phyloP scores from a whole-genome alignment of 2,113 vertebrate species.

The Cynocephalus volans region DNA sequence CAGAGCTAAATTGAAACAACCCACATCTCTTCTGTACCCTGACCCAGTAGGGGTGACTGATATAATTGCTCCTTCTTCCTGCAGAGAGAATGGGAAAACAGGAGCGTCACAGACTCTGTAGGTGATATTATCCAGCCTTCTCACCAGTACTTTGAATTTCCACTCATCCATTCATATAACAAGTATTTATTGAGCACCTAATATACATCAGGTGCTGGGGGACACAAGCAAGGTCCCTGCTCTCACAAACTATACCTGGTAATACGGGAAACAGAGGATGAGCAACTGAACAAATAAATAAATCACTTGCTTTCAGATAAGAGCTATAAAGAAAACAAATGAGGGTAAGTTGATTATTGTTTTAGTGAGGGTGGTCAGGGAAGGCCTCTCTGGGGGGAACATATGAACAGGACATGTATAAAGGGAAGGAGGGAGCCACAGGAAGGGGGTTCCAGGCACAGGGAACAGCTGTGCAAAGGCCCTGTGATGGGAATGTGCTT shows the following conservation, averaged over 20 bases:
- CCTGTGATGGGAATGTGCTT: not conserved
- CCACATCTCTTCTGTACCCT: not conserved
- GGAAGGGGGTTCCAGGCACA: not conserved
- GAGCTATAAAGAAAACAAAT: conserved; percentile 16
- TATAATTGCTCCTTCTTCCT: conserved; percentile 47
- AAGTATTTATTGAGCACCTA: not conserved
- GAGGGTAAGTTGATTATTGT: not conserved
- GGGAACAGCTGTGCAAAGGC: not conserved
- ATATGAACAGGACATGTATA: not conserved
- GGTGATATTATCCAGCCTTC: not conserved
- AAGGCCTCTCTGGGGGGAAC: not conserved
- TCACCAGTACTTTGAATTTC: not conserved
- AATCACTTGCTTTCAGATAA: not conserved
- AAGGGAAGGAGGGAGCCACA: not conserved
- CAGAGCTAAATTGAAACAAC: conserved; percentile 39
- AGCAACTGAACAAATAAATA: not conserved
- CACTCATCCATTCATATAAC: not conserved
- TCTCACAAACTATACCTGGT: not conserved
- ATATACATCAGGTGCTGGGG: not conserved
- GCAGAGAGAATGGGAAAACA: not conserved
- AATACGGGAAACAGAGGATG: not conserved
- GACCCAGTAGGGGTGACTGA: not conserved
- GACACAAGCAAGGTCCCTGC: not conserved
- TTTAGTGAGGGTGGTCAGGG: not conserved
- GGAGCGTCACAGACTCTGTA: not conserved